Base-by-base conservation (phyloP, 2,797 vertebrate genomes). In the Neostethus bicornis region DNA sequence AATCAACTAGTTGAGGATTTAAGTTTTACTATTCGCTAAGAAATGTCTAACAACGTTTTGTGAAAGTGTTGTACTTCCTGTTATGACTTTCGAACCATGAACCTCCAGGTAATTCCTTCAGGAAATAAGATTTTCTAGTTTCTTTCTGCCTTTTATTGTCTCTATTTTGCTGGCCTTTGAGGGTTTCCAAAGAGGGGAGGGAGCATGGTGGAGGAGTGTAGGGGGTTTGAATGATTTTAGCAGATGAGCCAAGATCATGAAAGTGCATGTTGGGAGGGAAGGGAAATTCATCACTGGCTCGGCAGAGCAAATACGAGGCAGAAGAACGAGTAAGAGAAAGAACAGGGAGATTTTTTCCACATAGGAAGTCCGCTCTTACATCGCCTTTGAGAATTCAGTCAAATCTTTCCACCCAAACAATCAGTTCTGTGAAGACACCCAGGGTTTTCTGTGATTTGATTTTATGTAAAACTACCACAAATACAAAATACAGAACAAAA, bases 321-420 rank as follows among this genome's bases (percentile, higher is more conserved):
- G 75, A 50, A 54, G 73, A 66, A 60, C 62, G 72, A 75, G 72
- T 10, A 66, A 55, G 58, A 80, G 82, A 80, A 63, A 72, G 53
- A 55, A 43, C 34, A 48, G 58, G 57, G 51, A 70, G 70, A 68
- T 45, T 28, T 73, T 85, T 85, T 84, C 77, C 75, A 7, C 46
- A 70, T 51, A 74, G 75, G 76, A 87, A 79, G 73, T 81, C 16
- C 10, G 37, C 49, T 58, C 61, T 84, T 73, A 86, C 82, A 83
- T 71, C 24, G 35, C 75, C 61, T 31, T 14, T 11, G 70, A 79
- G 73, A 67, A 56, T 62, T 73, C 34, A 51, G 29, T 53, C 29
- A 32, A 61, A 32, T 10, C 43, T 25, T 21, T 55, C 64, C 66
- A 54, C 50, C 73, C 57, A 34, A 46, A 41, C 54, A 50, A 26